Conservation (phyloP, 2,888 invertebrate genomes). For the Orchesella flavescens region DNA sequence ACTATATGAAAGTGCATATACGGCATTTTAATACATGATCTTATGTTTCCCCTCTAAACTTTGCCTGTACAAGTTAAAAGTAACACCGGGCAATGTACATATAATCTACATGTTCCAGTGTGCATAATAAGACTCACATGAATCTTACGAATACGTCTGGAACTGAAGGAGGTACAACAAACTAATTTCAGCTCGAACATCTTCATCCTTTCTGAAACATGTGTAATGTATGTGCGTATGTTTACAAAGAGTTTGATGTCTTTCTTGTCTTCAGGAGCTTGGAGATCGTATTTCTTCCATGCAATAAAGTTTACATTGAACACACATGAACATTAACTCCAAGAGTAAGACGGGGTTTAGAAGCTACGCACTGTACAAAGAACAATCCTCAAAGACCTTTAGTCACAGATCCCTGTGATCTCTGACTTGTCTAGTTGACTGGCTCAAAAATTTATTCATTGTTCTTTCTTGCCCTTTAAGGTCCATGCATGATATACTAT, state of each 20-base stretch:
- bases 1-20: too few relatives aligned
- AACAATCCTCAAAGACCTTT: neutral
- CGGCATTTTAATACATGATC: neutral
- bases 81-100: neutral
- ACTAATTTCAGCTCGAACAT: neutral
- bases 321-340: slow-evolving; percentile 7
- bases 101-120: neutral
- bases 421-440: neutral
- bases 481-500: too few relatives aligned
- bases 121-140: neutral
- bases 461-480: too few relatives aligned
- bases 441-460: neutral
- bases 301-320: slow-evolving; percentile 48
- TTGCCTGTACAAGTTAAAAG: neutral
- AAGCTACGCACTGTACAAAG: neutral
- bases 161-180: neutral
- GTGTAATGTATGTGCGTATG: slow-evolving; percentile 16
- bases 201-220: neutral
- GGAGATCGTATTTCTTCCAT: slow-evolving; percentile 49
- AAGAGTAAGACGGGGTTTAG: neutral
- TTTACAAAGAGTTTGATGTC: slow-evolving; percentile 59
- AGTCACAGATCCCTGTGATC: neutral
- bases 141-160: neutral
- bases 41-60: neutral
- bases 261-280: slow-evolving; percentile 43